A percentile compares a stretch with the other conserved stretches of the same genome.
phyloP scores from a whole-genome alignment of 53 echinoderm and acorn worm genomes.

The Luidia sarsii region DNA sequence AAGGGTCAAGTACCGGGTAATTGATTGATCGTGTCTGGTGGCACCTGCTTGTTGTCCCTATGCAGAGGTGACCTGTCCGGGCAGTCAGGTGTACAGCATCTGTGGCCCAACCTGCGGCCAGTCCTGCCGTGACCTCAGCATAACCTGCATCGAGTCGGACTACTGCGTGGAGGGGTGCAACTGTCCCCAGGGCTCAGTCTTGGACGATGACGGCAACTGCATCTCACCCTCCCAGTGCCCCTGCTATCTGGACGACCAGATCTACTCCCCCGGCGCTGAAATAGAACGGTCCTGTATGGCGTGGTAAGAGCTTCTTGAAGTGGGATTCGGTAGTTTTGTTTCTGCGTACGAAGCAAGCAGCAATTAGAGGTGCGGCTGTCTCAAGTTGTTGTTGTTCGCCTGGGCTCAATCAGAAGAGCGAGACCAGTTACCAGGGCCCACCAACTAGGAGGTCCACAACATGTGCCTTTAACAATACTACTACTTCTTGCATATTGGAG shows the following conservation, averaged over 20 bases:
- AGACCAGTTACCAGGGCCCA: too few species aligned
- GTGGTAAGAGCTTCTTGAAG: slow-evolving; percentile 65
- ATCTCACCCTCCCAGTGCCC: slow-evolving; percentile 71
- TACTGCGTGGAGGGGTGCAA: slow-evolving; percentile 87
- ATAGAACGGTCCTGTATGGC: slow-evolving; percentile 73
- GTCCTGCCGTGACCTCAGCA: slow-evolving; percentile 77
- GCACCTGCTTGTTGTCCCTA: too few species aligned
- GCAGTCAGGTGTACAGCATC: slow-evolving; percentile 77
- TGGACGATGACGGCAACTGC: slow-evolving; percentile 81
- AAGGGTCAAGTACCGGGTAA: too few species aligned
- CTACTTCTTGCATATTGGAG: too few species aligned
- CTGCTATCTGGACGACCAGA: slow-evolving; percentile 68
- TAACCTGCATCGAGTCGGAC: slow-evolving; percentile 66
- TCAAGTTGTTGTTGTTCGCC: too few species aligned
- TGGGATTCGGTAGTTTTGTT: not conserved
- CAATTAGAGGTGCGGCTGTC: too few species aligned
- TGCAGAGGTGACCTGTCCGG: slow-evolving; percentile 73
- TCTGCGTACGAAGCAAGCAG: too few species aligned
- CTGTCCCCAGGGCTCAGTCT: slow-evolving; percentile 74
- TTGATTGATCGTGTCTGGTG: too few species aligned
- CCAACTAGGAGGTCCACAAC: too few species aligned
- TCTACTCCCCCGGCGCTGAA: slow-evolving; percentile 61
- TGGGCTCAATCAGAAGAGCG: too few species aligned
- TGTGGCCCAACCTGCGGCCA: slow-evolving; percentile 82
- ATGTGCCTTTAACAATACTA: too few species aligned